These are phyloP conservation scores for Melanotaenia pygmaea DNA, from an alignment of 2,797 vertebrate genomes.

Conservation along the genomic window DNA sequence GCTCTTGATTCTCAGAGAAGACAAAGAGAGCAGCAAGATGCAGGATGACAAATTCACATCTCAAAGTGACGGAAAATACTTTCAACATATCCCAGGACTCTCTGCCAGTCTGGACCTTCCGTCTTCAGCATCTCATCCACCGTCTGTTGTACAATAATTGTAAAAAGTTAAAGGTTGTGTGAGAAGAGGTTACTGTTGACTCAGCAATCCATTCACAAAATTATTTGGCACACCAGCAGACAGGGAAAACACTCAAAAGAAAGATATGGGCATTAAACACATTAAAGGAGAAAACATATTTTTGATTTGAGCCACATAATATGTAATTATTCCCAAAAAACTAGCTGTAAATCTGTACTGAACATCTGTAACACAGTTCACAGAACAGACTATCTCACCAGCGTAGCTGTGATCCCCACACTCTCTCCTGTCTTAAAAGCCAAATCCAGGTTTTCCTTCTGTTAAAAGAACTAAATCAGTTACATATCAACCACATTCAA, in stretches of 20 bases:
- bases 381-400: conserved; percentile 71
- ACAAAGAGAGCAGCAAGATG: not conserved
- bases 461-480: conserved; percentile 35
- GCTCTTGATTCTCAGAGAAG: conserved; percentile 10
- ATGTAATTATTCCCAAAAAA: not conserved
- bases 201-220: not conserved
- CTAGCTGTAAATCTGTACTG: not conserved
- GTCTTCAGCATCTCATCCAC: conserved; percentile 81
- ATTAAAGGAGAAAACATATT: not conserved
- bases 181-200: not conserved
- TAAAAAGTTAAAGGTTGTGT: not conserved
- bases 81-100: conserved; percentile 82
- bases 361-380: not conserved
- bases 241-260: not conserved
- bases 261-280: not conserved
- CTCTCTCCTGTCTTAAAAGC: conserved; percentile 80
- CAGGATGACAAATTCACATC: conserved; percentile 68
- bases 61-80: conserved; percentile 85
- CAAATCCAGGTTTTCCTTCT: conserved; percentile 81
- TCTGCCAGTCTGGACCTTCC: conserved; percentile 84
- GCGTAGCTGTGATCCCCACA: conserved; percentile 75
- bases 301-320: not conserved
- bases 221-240: not conserved
- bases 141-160: conserved; percentile 59
- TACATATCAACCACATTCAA: not conserved